Evolutionary conservation across 2,888 invertebrate species (phyloP).

Genomic region (Bruchidius siliquastri): DNA sequence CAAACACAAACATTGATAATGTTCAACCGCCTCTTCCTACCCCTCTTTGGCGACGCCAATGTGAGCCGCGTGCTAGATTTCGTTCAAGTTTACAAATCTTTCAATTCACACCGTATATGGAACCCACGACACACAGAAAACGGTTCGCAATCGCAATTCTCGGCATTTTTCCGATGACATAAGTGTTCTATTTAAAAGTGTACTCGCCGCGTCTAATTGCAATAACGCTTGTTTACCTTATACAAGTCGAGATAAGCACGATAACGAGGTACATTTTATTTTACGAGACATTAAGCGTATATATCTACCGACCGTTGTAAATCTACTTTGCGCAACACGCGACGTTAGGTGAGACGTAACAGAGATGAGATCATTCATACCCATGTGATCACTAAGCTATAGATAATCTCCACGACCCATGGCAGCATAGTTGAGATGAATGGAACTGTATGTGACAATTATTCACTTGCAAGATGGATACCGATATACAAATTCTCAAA

Average conservation of each 20-base stretch:
- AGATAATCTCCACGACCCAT: background rate
- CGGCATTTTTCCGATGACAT: background rate
- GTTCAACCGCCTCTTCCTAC: too few species aligned
- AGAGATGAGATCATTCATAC: background rate
- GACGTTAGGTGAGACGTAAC: background rate
- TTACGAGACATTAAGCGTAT: background rate
- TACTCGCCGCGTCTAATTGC: constrained; percentile 12
- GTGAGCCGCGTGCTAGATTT: background rate
- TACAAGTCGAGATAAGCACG: constrained; percentile 18
- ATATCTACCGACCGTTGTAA: background rate
- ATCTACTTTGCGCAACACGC: background rate
- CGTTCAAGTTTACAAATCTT: background rate
- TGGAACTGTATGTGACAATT: too few species aligned
- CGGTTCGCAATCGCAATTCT: background rate
- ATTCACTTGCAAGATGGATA: too few species aligned
- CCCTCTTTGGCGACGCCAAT: too few species aligned
- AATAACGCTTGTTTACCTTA: constrained; percentile 19
- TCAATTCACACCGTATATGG: background rate
- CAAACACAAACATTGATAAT: too few species aligned
- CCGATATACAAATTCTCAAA: too few species aligned
- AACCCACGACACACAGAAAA: background rate
- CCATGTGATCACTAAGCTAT: background rate
- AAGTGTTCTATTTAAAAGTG: constrained; percentile 9
- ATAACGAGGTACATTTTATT: constrained; percentile 7
- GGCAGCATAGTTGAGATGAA: too few species aligned